Evolutionary conservation across 2,888 invertebrate genomes (phyloP).

Genomic region (Parnassius mnemosyne): DNA sequence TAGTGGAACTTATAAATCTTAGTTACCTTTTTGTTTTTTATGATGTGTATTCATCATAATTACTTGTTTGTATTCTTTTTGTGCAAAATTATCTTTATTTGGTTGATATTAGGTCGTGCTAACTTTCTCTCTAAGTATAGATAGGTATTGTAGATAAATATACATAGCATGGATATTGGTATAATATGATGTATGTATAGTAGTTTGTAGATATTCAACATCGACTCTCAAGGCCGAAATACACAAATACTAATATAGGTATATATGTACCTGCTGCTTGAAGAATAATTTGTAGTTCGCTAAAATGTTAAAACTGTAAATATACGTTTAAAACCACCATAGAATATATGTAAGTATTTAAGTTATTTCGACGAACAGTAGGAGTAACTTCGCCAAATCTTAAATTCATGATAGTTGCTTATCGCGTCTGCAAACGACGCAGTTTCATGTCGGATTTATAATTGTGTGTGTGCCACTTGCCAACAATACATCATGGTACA

Average conservation of each 20-base stretch:
- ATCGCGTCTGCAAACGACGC: constrained; percentile 48
- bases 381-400: constrained; percentile 13
- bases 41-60: constrained; percentile 46
- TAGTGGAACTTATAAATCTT: constrained; percentile 55
- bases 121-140: constrained; percentile 80
- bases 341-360: constrained; percentile 43
- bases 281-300: constrained; percentile 57
- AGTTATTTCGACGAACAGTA: constrained; percentile 34
- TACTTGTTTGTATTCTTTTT: constrained; percentile 26
- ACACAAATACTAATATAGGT: constrained; percentile 65
- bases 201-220: constrained; percentile 72
- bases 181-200: constrained; percentile 47
- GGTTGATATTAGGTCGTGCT: constrained; percentile 68
- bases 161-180: constrained; percentile 58
- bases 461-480: constrained; percentile 29
- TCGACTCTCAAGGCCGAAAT: constrained; percentile 80
- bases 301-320: constrained; percentile 50
- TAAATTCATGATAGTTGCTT: constrained; percentile 35
- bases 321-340: constrained; percentile 37
- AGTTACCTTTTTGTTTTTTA: constrained; percentile 48
- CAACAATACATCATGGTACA: constrained; percentile 26
- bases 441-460: constrained; percentile 46
- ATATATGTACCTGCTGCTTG: constrained; percentile 53
- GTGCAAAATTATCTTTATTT: constrained; percentile 37
- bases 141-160: constrained; percentile 54